phyloP scores from a whole-genome alignment of 2,888 invertebrate species.

The Gonocerus acuteangulatus region DNA sequence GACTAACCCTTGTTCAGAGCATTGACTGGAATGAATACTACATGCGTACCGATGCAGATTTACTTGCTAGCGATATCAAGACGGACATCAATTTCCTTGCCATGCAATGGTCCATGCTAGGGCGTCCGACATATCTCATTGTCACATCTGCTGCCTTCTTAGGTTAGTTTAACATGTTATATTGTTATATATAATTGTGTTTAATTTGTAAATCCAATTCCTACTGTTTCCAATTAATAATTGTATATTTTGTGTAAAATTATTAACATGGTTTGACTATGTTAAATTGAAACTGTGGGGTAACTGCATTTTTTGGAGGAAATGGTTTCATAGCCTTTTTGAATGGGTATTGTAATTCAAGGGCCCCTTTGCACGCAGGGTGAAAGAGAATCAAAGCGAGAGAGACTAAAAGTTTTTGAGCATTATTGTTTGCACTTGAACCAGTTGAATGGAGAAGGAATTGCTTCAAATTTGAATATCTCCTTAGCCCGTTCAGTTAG shows the following conservation, averaged over 20 bases:
- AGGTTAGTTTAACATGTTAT: slow-evolving; percentile 53
- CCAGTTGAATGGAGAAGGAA: too few species aligned
- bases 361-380: too few species aligned
- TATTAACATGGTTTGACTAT: too few species aligned
- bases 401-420: too few species aligned
- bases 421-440: too few species aligned
- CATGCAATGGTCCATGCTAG: slow-evolving; percentile 95
- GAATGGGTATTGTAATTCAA: too few species aligned
- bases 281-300: too few species aligned
- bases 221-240: neutral
- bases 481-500: too few species aligned
- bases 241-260: neutral
- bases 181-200: slow-evolving; percentile 11
- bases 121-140: slow-evolving; percentile 88
- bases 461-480: too few species aligned
- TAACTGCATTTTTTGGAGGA: too few species aligned
- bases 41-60: slow-evolving; percentile 90
- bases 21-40: slow-evolving; percentile 91
- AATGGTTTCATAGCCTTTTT: too few species aligned
- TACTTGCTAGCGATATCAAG: slow-evolving; percentile 88
- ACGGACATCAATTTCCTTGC: slow-evolving; percentile 91
- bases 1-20: slow-evolving; percentile 50
- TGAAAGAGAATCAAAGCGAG: too few species aligned
- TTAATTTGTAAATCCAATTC: neutral
- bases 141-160: slow-evolving; percentile 75